Evolutionary conservation across 2,113 vertebrate genomes (phyloP), one percentile per base, ranked within the genome.

Genomic region (Peromyscus polionotus): DNA sequence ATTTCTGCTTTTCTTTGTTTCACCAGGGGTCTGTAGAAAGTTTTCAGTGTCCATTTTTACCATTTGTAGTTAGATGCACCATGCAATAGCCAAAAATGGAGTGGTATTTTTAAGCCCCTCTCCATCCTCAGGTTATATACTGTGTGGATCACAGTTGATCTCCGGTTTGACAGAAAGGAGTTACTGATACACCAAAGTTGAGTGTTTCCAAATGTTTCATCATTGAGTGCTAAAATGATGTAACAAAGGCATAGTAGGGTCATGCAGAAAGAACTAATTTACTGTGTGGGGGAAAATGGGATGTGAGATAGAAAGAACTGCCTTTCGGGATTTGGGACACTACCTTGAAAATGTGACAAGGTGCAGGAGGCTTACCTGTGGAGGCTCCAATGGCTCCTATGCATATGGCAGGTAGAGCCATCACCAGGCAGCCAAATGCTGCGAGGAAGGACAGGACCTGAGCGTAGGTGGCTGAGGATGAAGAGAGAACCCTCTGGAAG

Each of bases 401-500:
- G 65, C 99, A 99, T 95, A 99, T 97, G 5, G 99, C 98, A 0
- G 99, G 99, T 59, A 99, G 80, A 65, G 99, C 99, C 99, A 99
- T 99, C 96, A 99, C 98, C 90, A 99, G 95, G 97, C 99, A 99
- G 91, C 99, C 99, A 7, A 99, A 99, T 85, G 99, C 99, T 70
- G 99, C 99, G 73, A 99, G 98, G 98, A 99, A 99, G 90, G 99
- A 99, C n/a, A 99, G 98, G 84, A 99, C 99, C 98, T 99, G 99
- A 91, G 99, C 99, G 14, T 99, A 99, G 70, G 99, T 99, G 98
- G 99, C 99, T 97, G 99, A 99, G 96, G 99, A 99, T 70, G 99
- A 99, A 94, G 99, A 99, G 88, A 99, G 99, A 97, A 99, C 99
- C 97, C 99, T 98, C 98, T 99, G 99, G 98, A 99, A 99, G 99